Evolutionary conservation across 1,140 invertebrate species (phyloP).

Genomic region (Neodiprion pinetum): DNA sequence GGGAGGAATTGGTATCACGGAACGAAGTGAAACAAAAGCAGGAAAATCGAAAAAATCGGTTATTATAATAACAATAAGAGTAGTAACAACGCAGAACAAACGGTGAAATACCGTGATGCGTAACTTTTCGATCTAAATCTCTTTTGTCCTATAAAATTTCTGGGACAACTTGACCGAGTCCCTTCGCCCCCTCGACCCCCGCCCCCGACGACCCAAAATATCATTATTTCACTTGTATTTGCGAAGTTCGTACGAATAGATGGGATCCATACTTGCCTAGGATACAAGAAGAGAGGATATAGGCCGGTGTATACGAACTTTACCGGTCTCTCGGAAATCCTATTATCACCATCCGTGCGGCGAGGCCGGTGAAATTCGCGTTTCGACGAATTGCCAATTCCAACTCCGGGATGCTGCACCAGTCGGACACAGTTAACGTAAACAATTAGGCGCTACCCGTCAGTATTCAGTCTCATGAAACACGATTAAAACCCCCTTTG

Average conservation of each 20-base stretch:
- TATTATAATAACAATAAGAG: too few relatives aligned
- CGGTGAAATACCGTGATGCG: not conserved
- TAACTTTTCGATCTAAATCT: conserved; percentile 4
- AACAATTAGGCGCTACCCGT: too few relatives aligned
- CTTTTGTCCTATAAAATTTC: not conserved
- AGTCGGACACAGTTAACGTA: too few relatives aligned
- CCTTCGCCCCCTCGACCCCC: not conserved
- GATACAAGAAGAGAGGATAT: conserved; percentile 9
- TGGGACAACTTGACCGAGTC: not conserved
- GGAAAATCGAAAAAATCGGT: not conserved
- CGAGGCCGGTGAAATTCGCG: not conserved
- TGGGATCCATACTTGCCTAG: not conserved
- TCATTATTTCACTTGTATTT: not conserved
- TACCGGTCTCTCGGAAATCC: not conserved
- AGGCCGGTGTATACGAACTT: not conserved
- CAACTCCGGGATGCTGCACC: too few relatives aligned
- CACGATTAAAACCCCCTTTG: too few relatives aligned
- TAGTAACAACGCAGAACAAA: not conserved
- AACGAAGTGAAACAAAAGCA: not conserved
- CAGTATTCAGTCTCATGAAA: too few relatives aligned
- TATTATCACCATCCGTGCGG: not conserved
- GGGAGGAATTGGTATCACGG: not conserved
- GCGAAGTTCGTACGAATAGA: too few relatives aligned
- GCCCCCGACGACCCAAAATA: not conserved
- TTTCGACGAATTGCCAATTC: conserved; percentile 2